A percentile compares a stretch with the other conserved stretches of the same genome.
These are phyloP conservation scores for Sandelia bainsii DNA, from an alignment of 2,797 vertebrate genomes.

Conservation along the genomic window DNA sequence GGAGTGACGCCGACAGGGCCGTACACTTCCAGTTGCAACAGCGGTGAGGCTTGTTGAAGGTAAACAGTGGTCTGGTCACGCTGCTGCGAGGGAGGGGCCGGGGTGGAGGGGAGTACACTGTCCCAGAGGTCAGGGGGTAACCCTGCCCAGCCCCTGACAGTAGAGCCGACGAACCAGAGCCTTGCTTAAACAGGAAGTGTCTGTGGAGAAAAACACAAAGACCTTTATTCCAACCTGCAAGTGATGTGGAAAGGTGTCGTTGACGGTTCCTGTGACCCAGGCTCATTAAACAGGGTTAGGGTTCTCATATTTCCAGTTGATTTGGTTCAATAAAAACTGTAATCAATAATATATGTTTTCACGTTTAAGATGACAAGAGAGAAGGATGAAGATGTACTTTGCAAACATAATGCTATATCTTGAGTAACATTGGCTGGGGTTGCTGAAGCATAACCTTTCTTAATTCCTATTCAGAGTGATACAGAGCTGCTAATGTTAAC, in stretches of 20 bases:
- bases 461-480: constrained; percentile 2
- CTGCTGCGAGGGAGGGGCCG: constrained; percentile 94
- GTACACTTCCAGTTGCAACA: constrained; percentile 99
- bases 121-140: constrained; percentile 95
- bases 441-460: not conserved
- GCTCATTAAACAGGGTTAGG: constrained; percentile 15
- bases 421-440: not conserved
- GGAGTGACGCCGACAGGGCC: constrained; percentile 92
- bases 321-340: not conserved
- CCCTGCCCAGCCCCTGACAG: constrained; percentile 95
- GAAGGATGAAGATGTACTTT: not conserved
- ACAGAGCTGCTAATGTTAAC: not conserved
- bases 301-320: not conserved
- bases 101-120: constrained; percentile 95
- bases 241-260: no score
- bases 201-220: constrained; percentile 69
- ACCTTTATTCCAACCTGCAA: not conserved
- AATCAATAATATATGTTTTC: not conserved
- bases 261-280: no score
- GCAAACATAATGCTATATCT: not conserved
- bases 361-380: not conserved
- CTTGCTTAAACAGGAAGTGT: constrained; percentile 97
- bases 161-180: constrained; percentile 94
- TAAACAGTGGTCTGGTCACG: constrained; percentile 94
- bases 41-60: constrained; percentile 96